Base-by-base conservation (phyloP, 2,888 invertebrate species). In the Sceliomorpha sp. region DNA sequence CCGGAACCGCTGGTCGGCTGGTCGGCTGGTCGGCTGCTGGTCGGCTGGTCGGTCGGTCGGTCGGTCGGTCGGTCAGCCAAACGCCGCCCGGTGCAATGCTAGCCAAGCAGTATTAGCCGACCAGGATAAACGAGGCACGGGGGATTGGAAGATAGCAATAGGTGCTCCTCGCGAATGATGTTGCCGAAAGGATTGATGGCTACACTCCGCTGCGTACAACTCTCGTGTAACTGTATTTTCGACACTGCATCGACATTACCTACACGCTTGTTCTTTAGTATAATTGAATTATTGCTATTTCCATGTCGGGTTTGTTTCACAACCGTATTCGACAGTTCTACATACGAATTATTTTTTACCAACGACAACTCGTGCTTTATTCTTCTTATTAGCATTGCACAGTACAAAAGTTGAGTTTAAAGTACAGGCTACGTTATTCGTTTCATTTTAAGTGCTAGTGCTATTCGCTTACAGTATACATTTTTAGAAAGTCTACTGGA, bases 71-170 rank as follows among this genome's bases (percentile, higher is more conserved):
- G 39, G 50, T 50, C 20, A 20, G 24, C 15, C 56, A 8, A 42
- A 42, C 42, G 42, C 20, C n/a, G n/a, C n/a, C 29, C 20, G 50
- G 42, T 31, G 36, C 39, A 55, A 53, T 51, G 53, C 34, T 51
- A 55, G 59, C 45, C 62, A 32, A 74, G 76, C 78, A 85, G 82
- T 86, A 87, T 86, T 87, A 87, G 82, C 85, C 79, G 82, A 83
- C 83, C 83, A 77, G 81, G 78, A 80, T 75, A 78, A 87, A 87
- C 83, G 87, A 88, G 86, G 81, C 88, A 83, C 86, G 68, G 73
- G 87, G 87, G 87, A 87, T 70, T 67, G 56, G 62, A 56, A 63
- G 56, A 9, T 53, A 55, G 37, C 70, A 58, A 34, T 48, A 39
- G 31, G 47, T 44, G 53, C 40, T 47, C 40, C 56, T 56, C 70